Base-by-base conservation (phyloP, 1,140 invertebrate genomes). In the Cyrtorhinus lividipennis region DNA sequence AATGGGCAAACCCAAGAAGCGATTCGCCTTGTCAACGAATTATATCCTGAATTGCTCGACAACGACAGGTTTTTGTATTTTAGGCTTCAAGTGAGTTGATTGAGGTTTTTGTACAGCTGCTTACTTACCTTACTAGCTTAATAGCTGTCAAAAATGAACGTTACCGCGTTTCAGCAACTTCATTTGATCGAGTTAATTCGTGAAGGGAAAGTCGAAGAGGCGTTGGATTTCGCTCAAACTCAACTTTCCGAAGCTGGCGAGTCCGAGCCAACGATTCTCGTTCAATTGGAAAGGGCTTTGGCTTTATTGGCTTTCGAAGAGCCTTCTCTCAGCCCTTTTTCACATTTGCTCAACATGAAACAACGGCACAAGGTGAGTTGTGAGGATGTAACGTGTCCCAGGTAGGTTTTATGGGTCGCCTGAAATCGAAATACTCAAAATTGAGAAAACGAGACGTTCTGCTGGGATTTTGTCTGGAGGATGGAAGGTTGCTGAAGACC, bases 281-380 rank as follows among this genome's bases (percentile, higher is more conserved):
- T 78, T 20, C 87, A 90, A 75, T 70, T 90, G 23, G 88, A 91
- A 70, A 76, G 94, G 65, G 98, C 95, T 0, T 75, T 98, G 38
- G 94, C 95, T 0, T 75, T 99, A 15, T 75, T 99, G 10, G 96
- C 95, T 8, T 99, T 99, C 75, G 95, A 98, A 64, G 91, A 98
- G 69, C 95, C 95, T 0, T 85, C 90, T 67, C 85, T 83, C 59
- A 95, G 92, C 65, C 95, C 95, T 0, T 98, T 97, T 77, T 88
- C 91, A 45, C 93, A 98, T 74, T 77, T 99, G 15, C 76, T 99
- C n/a, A 85, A 92, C 68, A 84, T 88, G 2, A 87, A 90, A 25
- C 92, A 96, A 71, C 79, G 92, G 68, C 92, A 98, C 76, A 96
- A 96, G 81, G 90, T 91, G 74, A 53, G 10, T 53, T 8, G n/a